These are phyloP conservation scores for Heteronetta atricapilla DNA, from an alignment of 2,113 vertebrate genomes.

Conservation along the genomic window DNA sequence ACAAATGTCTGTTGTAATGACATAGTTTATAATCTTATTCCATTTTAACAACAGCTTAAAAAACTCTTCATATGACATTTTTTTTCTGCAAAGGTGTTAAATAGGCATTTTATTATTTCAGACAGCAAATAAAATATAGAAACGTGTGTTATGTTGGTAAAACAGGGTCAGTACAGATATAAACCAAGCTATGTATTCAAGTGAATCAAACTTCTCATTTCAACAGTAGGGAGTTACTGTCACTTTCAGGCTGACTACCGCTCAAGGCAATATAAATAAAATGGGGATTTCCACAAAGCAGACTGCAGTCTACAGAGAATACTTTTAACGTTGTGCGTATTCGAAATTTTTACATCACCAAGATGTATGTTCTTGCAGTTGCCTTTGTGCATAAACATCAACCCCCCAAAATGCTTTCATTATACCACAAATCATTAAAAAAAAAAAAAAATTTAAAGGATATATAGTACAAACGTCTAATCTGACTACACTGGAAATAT, in stretches of 20 bases:
- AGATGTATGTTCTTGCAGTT: not conserved
- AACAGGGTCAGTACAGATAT: not conserved
- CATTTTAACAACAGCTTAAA: not conserved
- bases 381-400: not conserved
- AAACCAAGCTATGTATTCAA: not conserved
- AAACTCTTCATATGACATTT: not conserved
- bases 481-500: conserved; percentile 10
- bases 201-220: conserved; percentile 49
- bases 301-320: not conserved
- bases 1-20: not conserved
- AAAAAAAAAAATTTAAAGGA: too few species aligned
- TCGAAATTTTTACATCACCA: not conserved
- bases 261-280: not conserved
- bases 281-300: conserved; percentile 44
- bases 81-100: not conserved
- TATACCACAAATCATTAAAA: not conserved
- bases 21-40: not conserved
- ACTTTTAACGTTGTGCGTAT: not conserved
- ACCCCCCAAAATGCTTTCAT: not conserved
- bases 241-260: conserved; percentile 52
- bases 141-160: not conserved
- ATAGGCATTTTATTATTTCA: not conserved
- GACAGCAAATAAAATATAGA: not conserved
- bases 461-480: not conserved
- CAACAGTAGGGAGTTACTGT: not conserved